Conservation (phyloP, 1,140 invertebrate species). For the Macrotrachela quadricornifera region DNA sequence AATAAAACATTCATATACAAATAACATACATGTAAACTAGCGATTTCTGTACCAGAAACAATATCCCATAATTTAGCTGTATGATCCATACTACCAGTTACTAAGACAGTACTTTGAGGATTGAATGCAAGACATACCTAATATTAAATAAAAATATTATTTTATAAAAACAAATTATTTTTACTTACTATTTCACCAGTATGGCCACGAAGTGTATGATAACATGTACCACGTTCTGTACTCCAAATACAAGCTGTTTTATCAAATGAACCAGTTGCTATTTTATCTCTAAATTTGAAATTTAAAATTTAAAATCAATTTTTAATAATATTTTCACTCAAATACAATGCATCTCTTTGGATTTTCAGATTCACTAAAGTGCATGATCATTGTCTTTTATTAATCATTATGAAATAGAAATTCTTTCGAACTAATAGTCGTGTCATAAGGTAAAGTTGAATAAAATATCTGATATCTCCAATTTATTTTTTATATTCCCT, state of each 20-base stretch:
- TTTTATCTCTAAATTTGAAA: slow-evolving; percentile 38
- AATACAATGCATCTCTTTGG: too few relatives aligned
- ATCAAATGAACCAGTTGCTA: slow-evolving; percentile 56
- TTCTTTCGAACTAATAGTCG: too few relatives aligned
- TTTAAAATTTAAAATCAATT: too few relatives aligned
- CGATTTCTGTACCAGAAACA: slow-evolving; percentile 40
- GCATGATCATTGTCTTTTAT: too few relatives aligned
- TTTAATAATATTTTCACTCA: too few relatives aligned
- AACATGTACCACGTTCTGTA: slow-evolving; percentile 41
- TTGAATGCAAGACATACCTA: slow-evolving; percentile 35
- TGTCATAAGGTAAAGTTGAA: too few relatives aligned
- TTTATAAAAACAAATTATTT: too few relatives aligned
- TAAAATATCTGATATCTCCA: too few relatives aligned
- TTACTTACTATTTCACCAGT: slow-evolving; percentile 42
- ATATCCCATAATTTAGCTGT: slow-evolving; percentile 47
- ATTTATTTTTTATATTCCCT: too few relatives aligned
- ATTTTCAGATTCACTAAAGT: too few relatives aligned
- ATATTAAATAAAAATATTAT: too few relatives aligned
- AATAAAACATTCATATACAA: background rate
- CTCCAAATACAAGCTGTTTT: slow-evolving; percentile 52
- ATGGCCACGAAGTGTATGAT: slow-evolving; percentile 47
- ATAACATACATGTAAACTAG: slow-evolving; percentile 20
- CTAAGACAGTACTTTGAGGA: slow-evolving; percentile 37
- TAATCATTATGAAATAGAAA: too few relatives aligned
- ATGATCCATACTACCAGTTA: slow-evolving; percentile 51